Evolutionary conservation across 2,113 vertebrate genomes (phyloP).

Genomic region (Uria aalge): DNA sequence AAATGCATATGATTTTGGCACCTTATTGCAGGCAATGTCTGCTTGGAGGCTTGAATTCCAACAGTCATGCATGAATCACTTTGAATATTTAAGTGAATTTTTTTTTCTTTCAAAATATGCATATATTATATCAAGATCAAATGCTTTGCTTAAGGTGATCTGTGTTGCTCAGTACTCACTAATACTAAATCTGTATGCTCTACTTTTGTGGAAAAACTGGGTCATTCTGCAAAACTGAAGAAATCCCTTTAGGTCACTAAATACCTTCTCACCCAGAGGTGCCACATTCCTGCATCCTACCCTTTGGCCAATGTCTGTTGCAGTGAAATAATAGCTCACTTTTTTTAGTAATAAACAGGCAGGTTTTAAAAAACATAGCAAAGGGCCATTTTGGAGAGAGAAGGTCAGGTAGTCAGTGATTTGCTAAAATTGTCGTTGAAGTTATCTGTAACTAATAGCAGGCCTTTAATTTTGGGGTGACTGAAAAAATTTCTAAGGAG

Average conservation of each 20-base stretch:
- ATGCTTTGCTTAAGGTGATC: neutral
- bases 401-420: neutral
- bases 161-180: neutral
- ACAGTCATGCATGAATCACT: neutral
- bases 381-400: neutral
- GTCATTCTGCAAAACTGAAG: neutral
- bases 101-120: neutral
- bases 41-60: neutral
- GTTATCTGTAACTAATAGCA: neutral
- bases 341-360: neutral
- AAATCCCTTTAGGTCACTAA: neutral
- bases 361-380: neutral
- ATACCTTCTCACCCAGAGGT: neutral
- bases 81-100: neutral
- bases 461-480: neutral
- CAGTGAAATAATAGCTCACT: neutral
- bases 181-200: neutral
- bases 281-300: neutral
- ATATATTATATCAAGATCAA: neutral
- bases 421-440: neutral
- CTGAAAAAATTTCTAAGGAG: neutral
- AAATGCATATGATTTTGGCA: neutral
- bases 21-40: neutral
- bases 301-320: neutral
- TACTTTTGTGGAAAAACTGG: conserved; percentile 2